Evolutionary conservation across 2,888 invertebrate species (phyloP), one percentile per base, ranked within the genome.

Genomic region (Diarsia brunnea): DNA sequence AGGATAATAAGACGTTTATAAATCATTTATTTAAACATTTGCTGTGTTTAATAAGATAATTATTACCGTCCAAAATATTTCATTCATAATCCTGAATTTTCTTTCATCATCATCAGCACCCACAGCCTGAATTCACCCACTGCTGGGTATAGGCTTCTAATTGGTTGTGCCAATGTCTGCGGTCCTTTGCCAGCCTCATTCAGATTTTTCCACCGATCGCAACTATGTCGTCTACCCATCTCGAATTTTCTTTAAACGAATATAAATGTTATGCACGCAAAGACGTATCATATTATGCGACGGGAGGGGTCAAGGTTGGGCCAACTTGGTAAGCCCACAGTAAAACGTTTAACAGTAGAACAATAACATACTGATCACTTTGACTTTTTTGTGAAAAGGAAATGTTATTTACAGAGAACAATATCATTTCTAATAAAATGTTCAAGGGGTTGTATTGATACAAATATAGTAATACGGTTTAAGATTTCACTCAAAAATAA

Each of bases 301-400:
- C 45, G 51, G 31, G 31, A 67, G 68, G 55, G 87, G 84, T 84
- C 79, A 85, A 85, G 87, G 86, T 79, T 64, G 14, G 53, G 27
- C 53, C 45, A 38, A 72, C 45, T 14, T 55, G 14, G 55, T 49
- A 43, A 12, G 14, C 14, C 16, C 69, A 66, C n/a, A 67, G 67
- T 75, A 5, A 14, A 0, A 51, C 21, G 8, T 31, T 43, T 11
- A 31, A 43, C 78, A 76, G 78, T 81, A 73, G 38, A 47, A 45
- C 81, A 72, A 73, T 2, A 24, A 7, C 2, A 55, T 8, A 24
- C n/a, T n/a, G 11, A 21, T 47, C 5, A n/a, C 2, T 45, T 74
- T 60, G 10, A 21, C 4, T 51, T 69, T 69, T 73, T 27, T 55
- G 7, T 31, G 55, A 38, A 47, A 55, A 55, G 3, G 14, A 55